A percentile compares a stretch with the other conserved stretches of the same genome.
These are phyloP conservation scores for Lochmaea crataegi DNA, from an alignment of 2,888 invertebrate species.

Conservation along the genomic window DNA sequence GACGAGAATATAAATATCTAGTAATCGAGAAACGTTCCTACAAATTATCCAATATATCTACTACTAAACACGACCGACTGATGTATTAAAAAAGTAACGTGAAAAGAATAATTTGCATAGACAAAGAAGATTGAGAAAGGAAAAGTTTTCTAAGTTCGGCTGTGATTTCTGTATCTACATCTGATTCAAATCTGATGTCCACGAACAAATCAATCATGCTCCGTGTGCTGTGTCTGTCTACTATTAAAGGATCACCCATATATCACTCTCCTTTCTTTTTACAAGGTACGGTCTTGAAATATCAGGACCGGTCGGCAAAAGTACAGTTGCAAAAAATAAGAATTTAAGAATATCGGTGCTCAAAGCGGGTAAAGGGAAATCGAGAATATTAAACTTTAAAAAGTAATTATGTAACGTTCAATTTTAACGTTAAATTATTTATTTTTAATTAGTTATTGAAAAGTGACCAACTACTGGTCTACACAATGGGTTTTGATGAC, in stretches of 20 bases:
- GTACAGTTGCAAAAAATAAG: not conserved
- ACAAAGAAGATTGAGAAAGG: constrained; percentile 59
- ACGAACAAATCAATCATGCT: constrained; percentile 61
- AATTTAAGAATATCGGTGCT: no score
- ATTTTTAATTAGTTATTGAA: no score
- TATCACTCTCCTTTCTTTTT: constrained; percentile 42
- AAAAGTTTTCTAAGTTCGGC: constrained; percentile 56
- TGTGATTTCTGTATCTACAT: constrained; percentile 57
- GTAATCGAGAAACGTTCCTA: constrained; percentile 56
- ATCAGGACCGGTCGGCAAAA: not conserved
- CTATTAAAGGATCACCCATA: constrained; percentile 38
- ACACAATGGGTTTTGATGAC: no score
- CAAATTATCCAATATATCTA: constrained; percentile 59
- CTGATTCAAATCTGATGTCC: constrained; percentile 62
- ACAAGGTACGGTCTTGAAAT: constrained; percentile 31
- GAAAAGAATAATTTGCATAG: constrained; percentile 55
- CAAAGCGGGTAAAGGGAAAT: no score
- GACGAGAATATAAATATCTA: constrained; percentile 47
- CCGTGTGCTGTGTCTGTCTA: constrained; percentile 53
- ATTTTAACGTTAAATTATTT: no score
- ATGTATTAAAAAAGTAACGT: constrained; percentile 63
- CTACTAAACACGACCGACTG: constrained; percentile 58
- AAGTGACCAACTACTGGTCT: no score
- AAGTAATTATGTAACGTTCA: no score
- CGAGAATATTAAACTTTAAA: no score